Conservation (phyloP, 2,888 invertebrate species). For the Harmothoe impar region DNA sequence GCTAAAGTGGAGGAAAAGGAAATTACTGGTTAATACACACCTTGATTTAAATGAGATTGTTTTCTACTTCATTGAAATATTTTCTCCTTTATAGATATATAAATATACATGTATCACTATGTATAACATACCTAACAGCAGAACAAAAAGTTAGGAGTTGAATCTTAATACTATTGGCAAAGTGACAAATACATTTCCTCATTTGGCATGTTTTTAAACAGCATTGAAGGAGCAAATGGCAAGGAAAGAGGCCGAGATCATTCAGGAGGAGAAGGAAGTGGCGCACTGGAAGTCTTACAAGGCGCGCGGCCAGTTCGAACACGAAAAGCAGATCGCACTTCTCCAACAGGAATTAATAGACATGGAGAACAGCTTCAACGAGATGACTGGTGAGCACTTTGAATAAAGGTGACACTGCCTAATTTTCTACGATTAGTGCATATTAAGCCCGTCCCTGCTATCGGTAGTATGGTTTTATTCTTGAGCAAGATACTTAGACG, state of each 20-base stretch:
- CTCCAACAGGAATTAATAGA: slow-evolving; percentile 80
- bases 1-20: slow-evolving; percentile 67
- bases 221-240: slow-evolving; percentile 74
- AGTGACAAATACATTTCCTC: no score
- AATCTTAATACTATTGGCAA: no score
- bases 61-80: no score
- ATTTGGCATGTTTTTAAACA: slow-evolving; percentile 61
- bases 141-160: no score
- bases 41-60: neutral
- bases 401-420: no score
- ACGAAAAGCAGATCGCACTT: slow-evolving; percentile 78
- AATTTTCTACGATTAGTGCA: neutral
- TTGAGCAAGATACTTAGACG: neutral
- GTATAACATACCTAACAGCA: no score
- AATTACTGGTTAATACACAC: slow-evolving; percentile 59
- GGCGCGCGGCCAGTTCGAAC: slow-evolving; percentile 77
- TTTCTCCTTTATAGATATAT: no score
- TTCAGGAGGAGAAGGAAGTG: slow-evolving; percentile 74
- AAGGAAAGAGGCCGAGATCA: slow-evolving; percentile 75
- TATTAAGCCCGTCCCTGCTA: neutral
- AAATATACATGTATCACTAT: no score
- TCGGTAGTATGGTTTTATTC: neutral
- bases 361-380: slow-evolving; percentile 80
- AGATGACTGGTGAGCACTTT: slow-evolving; percentile 79
- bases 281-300: slow-evolving; percentile 78